A percentile compares a stretch with the other conserved stretches of the same genome.
phyloP scores from a whole-genome alignment of 2,113 vertebrate species.

The Mesoclemmys tuberculata region DNA sequence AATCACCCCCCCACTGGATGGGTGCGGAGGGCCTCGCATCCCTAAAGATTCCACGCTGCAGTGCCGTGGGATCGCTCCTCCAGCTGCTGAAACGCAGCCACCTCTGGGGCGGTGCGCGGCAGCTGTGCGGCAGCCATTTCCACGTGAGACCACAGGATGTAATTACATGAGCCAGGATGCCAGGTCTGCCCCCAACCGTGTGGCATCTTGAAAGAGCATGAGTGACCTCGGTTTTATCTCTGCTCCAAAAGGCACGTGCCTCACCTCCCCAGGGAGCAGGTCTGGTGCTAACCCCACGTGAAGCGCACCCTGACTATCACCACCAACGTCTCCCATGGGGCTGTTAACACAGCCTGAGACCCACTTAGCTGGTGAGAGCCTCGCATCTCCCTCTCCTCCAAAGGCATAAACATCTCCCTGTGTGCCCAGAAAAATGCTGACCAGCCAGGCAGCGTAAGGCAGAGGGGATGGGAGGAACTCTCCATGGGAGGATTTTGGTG shows the following conservation, averaged over 20 bases:
- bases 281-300: not conserved
- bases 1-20: not conserved
- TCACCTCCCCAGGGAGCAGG: not conserved
- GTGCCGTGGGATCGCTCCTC: not conserved
- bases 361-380: not conserved
- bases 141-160: not conserved
- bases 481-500: not conserved
- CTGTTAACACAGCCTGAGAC: not conserved
- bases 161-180: not conserved
- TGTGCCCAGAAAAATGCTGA: not conserved
- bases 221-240: not conserved
- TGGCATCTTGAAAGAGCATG: not conserved
- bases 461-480: not conserved
- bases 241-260: not conserved
- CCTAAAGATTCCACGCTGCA: not conserved
- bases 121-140: not conserved
- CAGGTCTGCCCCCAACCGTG: not conserved
- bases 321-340: not conserved
- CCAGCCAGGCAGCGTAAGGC: not conserved
- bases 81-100: accelerated
- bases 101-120: no score
- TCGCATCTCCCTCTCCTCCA: not conserved
- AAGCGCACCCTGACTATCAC: not conserved
- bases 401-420: not conserved
- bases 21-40: not conserved